phyloP scores from a whole-genome alignment of 2,888 invertebrate species.

The Andrena marginata region DNA sequence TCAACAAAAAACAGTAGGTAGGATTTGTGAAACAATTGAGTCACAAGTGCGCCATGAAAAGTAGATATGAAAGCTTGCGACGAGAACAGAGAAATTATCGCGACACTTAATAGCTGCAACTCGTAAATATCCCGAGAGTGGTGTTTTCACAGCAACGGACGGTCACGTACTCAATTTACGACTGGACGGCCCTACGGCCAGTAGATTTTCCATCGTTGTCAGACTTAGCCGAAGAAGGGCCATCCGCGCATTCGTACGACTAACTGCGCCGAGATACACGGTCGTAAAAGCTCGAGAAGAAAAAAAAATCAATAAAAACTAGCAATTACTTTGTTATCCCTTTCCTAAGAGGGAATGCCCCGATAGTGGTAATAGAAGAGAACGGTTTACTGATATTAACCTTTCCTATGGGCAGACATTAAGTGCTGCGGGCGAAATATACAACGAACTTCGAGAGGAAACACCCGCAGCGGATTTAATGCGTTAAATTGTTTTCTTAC shows the following conservation, averaged over 20 bases:
- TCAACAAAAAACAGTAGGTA: background rate
- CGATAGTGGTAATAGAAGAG: slow-evolving; percentile 3
- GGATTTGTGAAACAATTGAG: background rate
- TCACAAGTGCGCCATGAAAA: background rate
- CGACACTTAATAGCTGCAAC: slow-evolving; percentile 48
- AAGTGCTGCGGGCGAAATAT: background rate
- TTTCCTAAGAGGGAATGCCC: background rate
- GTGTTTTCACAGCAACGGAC: slow-evolving; percentile 39
- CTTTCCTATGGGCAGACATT: background rate
- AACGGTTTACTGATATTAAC: slow-evolving; percentile 14
- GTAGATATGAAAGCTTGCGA: background rate
- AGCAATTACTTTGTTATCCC: slow-evolving; percentile 21
- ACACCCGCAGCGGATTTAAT: slow-evolving; percentile 13
- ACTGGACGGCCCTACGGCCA: slow-evolving; percentile 26
- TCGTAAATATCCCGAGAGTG: slow-evolving; percentile 51
- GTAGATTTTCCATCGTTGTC: slow-evolving; percentile 60
- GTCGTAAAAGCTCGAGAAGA: slow-evolving; percentile 1
- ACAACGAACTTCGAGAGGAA: background rate
- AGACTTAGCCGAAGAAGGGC: slow-evolving; percentile 24
- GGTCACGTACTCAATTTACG: slow-evolving; percentile 64
- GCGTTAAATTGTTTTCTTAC: slow-evolving; percentile 12
- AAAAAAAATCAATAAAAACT: slow-evolving; percentile 1
- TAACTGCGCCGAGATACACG: slow-evolving; percentile 35
- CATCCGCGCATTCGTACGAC: slow-evolving; percentile 34
- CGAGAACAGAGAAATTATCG: slow-evolving; percentile 14